Evolutionary conservation across 1,140 invertebrate genomes (phyloP).

Genomic region (Cotesia glomerata): DNA sequence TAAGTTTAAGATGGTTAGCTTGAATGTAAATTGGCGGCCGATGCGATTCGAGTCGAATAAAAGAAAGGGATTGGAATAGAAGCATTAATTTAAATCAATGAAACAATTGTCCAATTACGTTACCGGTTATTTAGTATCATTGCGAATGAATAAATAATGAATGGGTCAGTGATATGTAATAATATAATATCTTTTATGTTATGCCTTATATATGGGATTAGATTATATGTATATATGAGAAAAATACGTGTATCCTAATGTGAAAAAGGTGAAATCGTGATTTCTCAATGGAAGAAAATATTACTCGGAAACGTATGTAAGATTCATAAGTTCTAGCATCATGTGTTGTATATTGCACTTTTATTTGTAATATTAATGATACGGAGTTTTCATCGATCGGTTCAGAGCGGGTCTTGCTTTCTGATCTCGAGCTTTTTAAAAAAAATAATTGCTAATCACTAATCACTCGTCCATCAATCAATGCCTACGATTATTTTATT

Average conservation of each 20-base stretch:
- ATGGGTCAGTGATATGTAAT: not conserved
- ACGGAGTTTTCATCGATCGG: no score
- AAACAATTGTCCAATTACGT: conserved; percentile 9
- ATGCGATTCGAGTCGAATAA: not conserved
- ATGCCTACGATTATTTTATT: no score
- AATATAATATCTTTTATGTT: no score
- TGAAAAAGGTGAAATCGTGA: conserved; percentile 31
- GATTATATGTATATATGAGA: not conserved
- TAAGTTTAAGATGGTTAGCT: no score
- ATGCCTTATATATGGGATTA: not conserved
- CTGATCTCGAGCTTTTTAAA: no score
- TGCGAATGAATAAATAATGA: conserved; percentile 12
- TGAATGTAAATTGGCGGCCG: no score
- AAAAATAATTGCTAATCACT: no score
- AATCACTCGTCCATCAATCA: no score
- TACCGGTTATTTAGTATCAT: conserved; percentile 1
- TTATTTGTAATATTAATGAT: not conserved
- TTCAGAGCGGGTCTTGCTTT: no score
- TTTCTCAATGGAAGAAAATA: conserved; percentile 25
- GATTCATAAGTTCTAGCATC: not conserved
- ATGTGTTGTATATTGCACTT: not conserved
- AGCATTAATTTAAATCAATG: conserved; percentile 18
- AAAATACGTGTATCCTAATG: not conserved
- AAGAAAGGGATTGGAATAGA: not conserved
- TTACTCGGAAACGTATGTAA: not conserved